Base-by-base conservation (phyloP, 2,888 invertebrate genomes). In the Baronia brevicornis region DNA sequence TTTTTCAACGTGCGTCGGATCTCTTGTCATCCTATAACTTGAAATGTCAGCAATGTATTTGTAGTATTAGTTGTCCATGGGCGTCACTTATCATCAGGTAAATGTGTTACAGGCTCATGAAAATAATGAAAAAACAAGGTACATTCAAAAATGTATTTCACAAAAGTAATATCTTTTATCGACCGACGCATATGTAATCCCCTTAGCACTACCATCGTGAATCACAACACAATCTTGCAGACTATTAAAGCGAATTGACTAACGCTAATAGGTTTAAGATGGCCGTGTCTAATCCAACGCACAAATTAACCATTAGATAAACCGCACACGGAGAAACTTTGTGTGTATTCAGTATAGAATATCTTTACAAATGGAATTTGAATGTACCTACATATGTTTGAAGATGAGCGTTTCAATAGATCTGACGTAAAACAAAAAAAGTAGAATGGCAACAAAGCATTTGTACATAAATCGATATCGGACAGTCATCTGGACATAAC, bases 231-330 rank as follows among this genome's bases (percentile, higher is more conserved):
- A 63, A 67, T 65, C 58, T 57, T 30, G 36, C 28, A 34, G 51
- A 47, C 59, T 59, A 68, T 67, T 65, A 68, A 6, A 23, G 51
- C 49, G 49, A 51, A 47, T 48, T 52, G 59, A 59, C 62, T 52
- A 62, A 57, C 56, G 54, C 50, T 71, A 70, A 72, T 74, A 62
- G 65, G 57, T 63, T 58, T 55, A 49, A 57, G 60, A 67, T 59
- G 64, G 54, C 64, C 71, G 65, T 61, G 51, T 52, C 65, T 52
- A 74, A 72, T 67, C 51, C 50, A 53, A 43, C 48, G 55, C 49
- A 55, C 64, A 61, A 68, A 66, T 70, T 62, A 60, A 62, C 56
- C 54, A 59, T 65, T 63, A 61, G 54, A 51, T 54, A 52, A 63
- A 62, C 69, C 69, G 54, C 69, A 69, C 68, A 68, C 63, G 53